Base-by-base conservation (phyloP, 2,113 vertebrate genomes). In the Odocoileus virginianus region DNA sequence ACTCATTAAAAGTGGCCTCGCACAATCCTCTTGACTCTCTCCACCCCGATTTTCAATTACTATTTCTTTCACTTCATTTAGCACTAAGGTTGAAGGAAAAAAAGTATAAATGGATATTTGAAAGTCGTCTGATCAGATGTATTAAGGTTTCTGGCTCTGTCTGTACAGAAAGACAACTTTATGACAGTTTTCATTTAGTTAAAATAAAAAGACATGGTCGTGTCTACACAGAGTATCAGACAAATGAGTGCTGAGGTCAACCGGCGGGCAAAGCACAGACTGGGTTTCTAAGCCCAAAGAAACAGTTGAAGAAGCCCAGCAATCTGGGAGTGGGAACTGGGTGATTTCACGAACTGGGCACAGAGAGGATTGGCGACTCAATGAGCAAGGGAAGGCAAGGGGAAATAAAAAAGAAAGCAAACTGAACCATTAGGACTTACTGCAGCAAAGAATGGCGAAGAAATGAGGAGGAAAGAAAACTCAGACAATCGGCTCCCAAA, bases 41-140 rank as follows among this genome's bases (percentile, higher is more conserved):
- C 55, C 82, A 55, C 64, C 85, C 96, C 2, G 30, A 86, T 60
- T 98, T 95, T 94, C 96, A 95, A 95, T 97, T 87, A 92, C 89
- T 95, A 55, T 87, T 96, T 91, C 90, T 96, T 67, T 96, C 97
- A 94, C 97, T 97, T 97, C 96, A 97, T 98, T 98, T 90, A 98
- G 94, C 94, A 94, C 90, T 94, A 97, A 92, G 88, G 25, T 96
- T 92, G 94, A 96, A 95, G 88, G 50, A 83, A 78, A 87, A 92
- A 86, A 91, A 79, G 78, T 84, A 92, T 79, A 98, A 94, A 86
- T 94, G 88, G 84, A 43, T 74, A 94, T 94, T 57, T 91, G 81
- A 98, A 98, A 96, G 96, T 92, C 92, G 52, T 91, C 88, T 86
- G 92, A 96, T 89, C 91, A 83, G 82, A 60, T 64, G 60, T 64